These are phyloP conservation scores for Eupithecia subumbrata DNA, from an alignment of 2,888 invertebrate species.

Conservation along the genomic window DNA sequence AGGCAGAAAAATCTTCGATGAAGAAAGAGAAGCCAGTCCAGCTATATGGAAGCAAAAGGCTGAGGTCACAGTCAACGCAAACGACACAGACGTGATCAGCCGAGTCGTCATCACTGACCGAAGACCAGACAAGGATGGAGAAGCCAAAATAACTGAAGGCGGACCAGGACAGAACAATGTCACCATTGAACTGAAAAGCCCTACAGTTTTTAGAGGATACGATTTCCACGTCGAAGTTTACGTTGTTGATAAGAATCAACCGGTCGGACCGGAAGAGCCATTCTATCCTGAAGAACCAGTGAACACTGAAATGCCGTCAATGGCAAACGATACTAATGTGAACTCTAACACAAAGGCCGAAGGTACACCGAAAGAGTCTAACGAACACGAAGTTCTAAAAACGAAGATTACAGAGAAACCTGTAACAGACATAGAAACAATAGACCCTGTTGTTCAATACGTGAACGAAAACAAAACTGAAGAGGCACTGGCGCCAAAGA, in stretches of 20 bases:
- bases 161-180: constrained; percentile 70
- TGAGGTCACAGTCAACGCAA: constrained; percentile 62
- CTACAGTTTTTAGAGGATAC: constrained; percentile 70
- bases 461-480: not conserved
- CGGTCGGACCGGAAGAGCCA: not conserved
- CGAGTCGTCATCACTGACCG: constrained; percentile 64
- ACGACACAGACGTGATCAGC: constrained; percentile 64
- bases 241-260: constrained; percentile 36
- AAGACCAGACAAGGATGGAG: constrained; percentile 71
- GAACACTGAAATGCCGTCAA: not conserved
- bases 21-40: constrained; percentile 66
- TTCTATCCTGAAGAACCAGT: constrained; percentile 11
- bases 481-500: not conserved
- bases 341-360: constrained; percentile 9
- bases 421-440: not conserved
- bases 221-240: constrained; percentile 69
- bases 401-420: not conserved
- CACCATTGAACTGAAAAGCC: constrained; percentile 72
- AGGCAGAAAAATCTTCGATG: constrained; percentile 65
- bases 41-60: constrained; percentile 67
- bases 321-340: not conserved
- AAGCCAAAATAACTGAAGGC: constrained; percentile 66
- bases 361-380: not conserved
- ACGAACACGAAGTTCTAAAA: not conserved
- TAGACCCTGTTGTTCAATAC: not conserved